Conservation (phyloP, 2,888 invertebrate species). For the Mythimna lalbum region DNA sequence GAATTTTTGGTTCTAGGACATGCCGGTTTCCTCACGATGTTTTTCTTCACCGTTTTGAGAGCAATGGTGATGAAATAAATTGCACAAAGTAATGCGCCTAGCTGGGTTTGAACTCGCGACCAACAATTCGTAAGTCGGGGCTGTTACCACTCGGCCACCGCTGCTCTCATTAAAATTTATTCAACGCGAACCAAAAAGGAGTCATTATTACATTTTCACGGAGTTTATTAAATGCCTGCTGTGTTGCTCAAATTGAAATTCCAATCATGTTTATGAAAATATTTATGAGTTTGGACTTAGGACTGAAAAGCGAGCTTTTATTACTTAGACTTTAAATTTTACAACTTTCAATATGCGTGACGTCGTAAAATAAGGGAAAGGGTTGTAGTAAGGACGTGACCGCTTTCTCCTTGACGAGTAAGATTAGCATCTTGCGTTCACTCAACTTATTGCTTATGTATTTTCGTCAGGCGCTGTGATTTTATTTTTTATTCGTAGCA, state of each 20-base stretch:
- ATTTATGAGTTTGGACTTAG: constrained; percentile 57
- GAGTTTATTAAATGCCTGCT: constrained; percentile 39
- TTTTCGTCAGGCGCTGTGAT: constrained; percentile 59
- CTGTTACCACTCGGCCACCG: too few species aligned
- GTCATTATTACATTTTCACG: constrained; percentile 31
- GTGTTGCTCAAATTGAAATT: constrained; percentile 53
- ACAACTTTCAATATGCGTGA: constrained; percentile 60
- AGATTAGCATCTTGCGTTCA: constrained; percentile 53
- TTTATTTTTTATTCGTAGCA: constrained; percentile 23
- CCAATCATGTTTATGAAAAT: constrained; percentile 62
- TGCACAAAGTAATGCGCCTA: too few species aligned
- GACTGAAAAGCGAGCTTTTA: constrained; percentile 56
- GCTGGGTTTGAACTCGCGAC: too few species aligned
- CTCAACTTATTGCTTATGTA: constrained; percentile 56
- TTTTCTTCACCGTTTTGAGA: too few species aligned
- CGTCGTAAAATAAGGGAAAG: constrained; percentile 55
- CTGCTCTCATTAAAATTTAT: constrained; percentile 16
- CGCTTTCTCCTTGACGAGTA: constrained; percentile 54
- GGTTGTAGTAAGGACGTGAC: constrained; percentile 57
- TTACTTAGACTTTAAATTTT: constrained; percentile 60
- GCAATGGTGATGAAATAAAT: too few species aligned
- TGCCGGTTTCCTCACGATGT: too few species aligned
- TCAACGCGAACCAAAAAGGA: constrained; percentile 17
- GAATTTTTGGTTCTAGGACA: too few species aligned
- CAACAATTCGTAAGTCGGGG: too few species aligned